Base-by-base conservation (phyloP, 2,113 vertebrate species). In the Sturnus vulgaris region DNA sequence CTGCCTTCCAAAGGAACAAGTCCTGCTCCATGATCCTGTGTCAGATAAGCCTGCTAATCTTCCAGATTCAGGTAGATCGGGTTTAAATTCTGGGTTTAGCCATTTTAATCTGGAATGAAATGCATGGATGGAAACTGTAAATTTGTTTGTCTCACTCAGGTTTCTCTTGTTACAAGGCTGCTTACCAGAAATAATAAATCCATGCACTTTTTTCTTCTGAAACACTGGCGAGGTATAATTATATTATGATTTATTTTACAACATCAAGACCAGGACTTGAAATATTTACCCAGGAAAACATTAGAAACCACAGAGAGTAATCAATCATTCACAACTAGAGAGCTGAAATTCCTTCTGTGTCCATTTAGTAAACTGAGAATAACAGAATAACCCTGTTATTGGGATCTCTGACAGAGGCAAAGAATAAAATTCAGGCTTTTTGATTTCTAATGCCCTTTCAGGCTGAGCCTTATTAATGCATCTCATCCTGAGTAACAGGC, bases 211-310 rank as follows among this genome's bases (percentile, higher is more conserved):
- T 94, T 84, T 30, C 35, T 66, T 47, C 55, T 69, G 85, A 83
- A 94, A 80, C 42, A 42, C 53, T 85, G 79, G 19, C 33, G 86
- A 81, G 50, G 42, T 82, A 20, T 88, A 92, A 95, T 95, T 95
- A 70, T 55, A 63, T 70, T 31, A 55, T 90, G 92, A 93, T 94
- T 93, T 93, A 94, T 92, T 90, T 81, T 63, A 33, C 50, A 73
- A 22, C 79, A 85, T 80, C 37, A 55, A 55, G 79, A 80, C 49
- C 28, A 76, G 59, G 65, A 60, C 59, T 70, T 93, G 82, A 69
- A 92, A 77, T 94, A 92, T 92, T 93, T 96, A 66, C 95, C 80
- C n/a, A 39, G 47, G 66, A 61, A 85, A 82, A 82, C 96, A 94
- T 86, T 80, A 92, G 90, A 84, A 96, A 46, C 31, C 60, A 47